phyloP scores from a whole-genome alignment of 92 coral and sea anemone genomes.

The Isaurus tuberculatus region DNA sequence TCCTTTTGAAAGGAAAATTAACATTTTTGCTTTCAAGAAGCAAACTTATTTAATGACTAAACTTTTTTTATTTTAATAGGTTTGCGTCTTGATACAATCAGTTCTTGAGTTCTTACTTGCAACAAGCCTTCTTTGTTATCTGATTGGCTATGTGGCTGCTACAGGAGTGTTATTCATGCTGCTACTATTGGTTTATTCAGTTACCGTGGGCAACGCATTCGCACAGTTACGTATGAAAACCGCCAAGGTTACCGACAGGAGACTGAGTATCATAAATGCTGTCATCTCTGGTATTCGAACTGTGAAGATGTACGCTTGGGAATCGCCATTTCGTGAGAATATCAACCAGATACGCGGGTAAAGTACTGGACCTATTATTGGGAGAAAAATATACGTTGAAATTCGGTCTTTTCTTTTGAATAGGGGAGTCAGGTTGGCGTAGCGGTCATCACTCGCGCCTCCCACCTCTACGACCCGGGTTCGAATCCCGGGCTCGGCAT shows the following conservation, averaged over 20 bases:
- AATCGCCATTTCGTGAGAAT: slow-evolving; percentile 26
- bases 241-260: slow-evolving; percentile 70
- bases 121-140: slow-evolving; percentile 60
- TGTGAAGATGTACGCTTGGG: slow-evolving; percentile 38
- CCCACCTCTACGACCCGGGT: too few species aligned
- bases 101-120: slow-evolving; percentile 61
- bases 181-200: slow-evolving; percentile 52
- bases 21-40: not conserved
- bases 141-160: slow-evolving; percentile 70
- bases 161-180: slow-evolving; percentile 72
- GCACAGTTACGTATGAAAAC: slow-evolving; percentile 61
- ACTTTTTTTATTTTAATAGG: not conserved
- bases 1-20: not conserved
- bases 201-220: slow-evolving; percentile 67
- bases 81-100: slow-evolving; percentile 52
- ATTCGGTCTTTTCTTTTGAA: too few species aligned
- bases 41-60: not conserved
- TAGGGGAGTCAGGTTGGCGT: too few species aligned
- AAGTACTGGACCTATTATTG: not conserved
- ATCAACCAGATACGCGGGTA: slow-evolving; percentile 28
- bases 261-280: slow-evolving; percentile 62
- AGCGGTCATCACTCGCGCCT: too few species aligned
- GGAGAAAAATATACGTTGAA: too few species aligned
- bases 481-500: too few species aligned
- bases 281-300: slow-evolving; percentile 28